These are phyloP conservation scores for Tauraco erythrolophus DNA, from an alignment of 2,113 vertebrate genomes.

Conservation along the genomic window DNA sequence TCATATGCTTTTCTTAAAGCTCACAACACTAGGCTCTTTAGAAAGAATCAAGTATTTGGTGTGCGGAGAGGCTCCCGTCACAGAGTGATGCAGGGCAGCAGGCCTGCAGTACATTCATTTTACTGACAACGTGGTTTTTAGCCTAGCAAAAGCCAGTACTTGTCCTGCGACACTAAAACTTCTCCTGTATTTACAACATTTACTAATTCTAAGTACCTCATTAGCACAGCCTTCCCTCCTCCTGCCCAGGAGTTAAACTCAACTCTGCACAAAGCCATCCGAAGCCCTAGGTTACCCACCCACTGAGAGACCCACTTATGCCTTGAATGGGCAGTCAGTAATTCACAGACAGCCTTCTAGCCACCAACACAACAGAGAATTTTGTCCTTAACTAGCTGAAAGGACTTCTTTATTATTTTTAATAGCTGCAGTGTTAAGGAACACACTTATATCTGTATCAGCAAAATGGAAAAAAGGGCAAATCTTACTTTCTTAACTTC, in stretches of 20 bases:
- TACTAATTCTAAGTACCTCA: neutral
- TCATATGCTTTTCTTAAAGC: neutral
- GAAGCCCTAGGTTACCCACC: neutral
- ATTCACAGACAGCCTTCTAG: neutral
- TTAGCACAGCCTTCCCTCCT: neutral
- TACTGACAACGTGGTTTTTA: neutral
- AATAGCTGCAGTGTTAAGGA: neutral
- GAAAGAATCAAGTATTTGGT: neutral
- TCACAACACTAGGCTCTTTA: neutral
- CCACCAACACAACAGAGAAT: neutral
- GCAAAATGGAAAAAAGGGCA: neutral
- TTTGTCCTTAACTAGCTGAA: neutral
- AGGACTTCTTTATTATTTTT: neutral
- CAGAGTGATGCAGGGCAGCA: neutral
- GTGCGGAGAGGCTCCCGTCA: neutral
- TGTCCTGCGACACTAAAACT: neutral
- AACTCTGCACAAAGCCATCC: neutral
- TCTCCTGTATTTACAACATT: neutral
- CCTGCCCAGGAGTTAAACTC: neutral
- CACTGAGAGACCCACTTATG: neutral
- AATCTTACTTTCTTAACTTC: neutral
- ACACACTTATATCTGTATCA: neutral
- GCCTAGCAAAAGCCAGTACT: neutral
- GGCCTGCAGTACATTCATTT: slow-evolving; percentile 1
- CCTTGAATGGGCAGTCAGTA: neutral